A percentile compares a stretch with the other conserved stretches of the same genome.
Evolutionary conservation across 2,113 vertebrate genomes (phyloP).

Genomic region (Syrrhaptes paradoxus): DNA sequence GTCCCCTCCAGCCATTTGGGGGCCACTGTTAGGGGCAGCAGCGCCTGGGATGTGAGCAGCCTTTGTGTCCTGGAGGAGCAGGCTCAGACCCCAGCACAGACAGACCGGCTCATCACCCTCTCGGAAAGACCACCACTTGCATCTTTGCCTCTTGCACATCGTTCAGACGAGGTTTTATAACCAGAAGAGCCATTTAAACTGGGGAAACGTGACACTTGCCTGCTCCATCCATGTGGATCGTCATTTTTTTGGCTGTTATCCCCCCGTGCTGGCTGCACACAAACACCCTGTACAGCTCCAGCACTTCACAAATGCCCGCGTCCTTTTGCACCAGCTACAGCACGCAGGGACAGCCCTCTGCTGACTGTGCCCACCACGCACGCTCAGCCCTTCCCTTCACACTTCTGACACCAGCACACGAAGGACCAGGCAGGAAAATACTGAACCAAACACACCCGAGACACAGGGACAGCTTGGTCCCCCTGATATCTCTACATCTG

Average conservation of each 20-base stretch:
- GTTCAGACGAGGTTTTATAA: background rate
- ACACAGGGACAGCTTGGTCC: rapidly evolving
- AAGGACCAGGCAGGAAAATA: background rate
- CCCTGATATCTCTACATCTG: rapidly evolving
- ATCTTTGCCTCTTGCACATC: rapidly evolving
- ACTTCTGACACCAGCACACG: rapidly evolving
- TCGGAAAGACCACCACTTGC: background rate
- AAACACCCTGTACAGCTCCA: background rate
- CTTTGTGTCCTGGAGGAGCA: background rate
- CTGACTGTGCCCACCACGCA: background rate
- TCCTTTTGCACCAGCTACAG: background rate
- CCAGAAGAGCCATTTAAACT: background rate
- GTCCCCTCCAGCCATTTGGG: background rate
- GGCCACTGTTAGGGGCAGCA: background rate
- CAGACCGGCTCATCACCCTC: background rate
- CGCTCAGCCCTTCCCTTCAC: background rate
- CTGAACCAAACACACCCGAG: background rate
- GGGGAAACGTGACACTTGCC: background rate
- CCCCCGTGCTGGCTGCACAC: background rate
- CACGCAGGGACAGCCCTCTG: background rate
- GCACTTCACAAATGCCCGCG: background rate
- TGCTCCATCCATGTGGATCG: rapidly evolving
- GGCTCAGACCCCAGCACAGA: background rate
- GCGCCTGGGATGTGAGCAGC: background rate
- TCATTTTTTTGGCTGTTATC: rapidly evolving